Conservation (phyloP, 2,113 vertebrate genomes). For the Saccopteryx leptura region DNA sequence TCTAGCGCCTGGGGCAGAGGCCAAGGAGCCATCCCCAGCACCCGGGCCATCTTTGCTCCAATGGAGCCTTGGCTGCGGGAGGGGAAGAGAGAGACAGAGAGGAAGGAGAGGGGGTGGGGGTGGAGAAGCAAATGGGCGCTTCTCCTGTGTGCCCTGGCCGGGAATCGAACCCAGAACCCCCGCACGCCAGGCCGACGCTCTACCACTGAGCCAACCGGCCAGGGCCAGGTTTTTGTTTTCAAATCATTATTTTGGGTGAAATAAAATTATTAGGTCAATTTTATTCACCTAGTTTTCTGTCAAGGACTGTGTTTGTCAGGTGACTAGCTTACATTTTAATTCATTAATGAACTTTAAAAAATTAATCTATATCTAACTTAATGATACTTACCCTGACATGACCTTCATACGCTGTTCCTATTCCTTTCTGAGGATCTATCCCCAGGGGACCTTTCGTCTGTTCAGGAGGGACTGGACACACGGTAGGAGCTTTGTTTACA, state of each 20-base stretch:
- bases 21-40: too few relatives aligned
- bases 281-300: neutral
- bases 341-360: neutral
- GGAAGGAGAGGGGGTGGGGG: too few relatives aligned
- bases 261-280: conserved; percentile 46
- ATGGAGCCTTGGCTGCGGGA: too few relatives aligned
- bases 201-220: too few relatives aligned
- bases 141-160: too few relatives aligned
- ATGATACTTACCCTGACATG: conserved; percentile 94
- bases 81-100: too few relatives aligned
- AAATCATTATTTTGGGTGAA: conserved; percentile 47
- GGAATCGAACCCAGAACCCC: too few relatives aligned
- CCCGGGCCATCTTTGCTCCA: too few relatives aligned
- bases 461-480: conserved; percentile 97
- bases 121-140: too few relatives aligned
- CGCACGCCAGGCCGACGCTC: too few relatives aligned
- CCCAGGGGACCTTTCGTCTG: conserved; percentile 98
- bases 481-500: conserved; percentile 97
- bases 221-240: conserved; percentile 28
- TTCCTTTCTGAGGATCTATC: conserved; percentile 97
- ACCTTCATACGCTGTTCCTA: conserved; percentile 98
- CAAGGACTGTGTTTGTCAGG: neutral
- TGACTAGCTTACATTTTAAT: conserved; percentile 39
- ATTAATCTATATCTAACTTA: neutral
- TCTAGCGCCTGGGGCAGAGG: too few relatives aligned